Percentiles rank a stretch among this genome's conserved stretches.
Conservation (phyloP, 2,113 vertebrate species). For the Bucco capensis region DNA sequence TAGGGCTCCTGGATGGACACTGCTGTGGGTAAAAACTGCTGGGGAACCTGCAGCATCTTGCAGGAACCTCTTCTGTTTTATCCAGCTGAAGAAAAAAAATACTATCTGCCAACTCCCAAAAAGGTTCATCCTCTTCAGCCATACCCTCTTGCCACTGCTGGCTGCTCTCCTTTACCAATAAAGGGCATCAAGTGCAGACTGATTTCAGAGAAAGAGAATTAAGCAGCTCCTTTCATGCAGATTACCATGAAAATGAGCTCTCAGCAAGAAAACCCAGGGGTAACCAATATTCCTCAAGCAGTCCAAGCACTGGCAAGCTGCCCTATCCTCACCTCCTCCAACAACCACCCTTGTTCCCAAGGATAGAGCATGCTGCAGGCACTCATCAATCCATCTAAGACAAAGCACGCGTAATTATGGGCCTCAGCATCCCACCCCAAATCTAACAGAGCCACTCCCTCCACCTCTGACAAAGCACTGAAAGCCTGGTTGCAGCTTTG, state of each 20-base stretch:
- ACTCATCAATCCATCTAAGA: not conserved
- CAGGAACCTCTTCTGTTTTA: not conserved
- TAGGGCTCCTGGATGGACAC: not conserved
- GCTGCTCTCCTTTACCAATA: not conserved
- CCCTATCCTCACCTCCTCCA: not conserved
- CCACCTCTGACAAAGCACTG: not conserved
- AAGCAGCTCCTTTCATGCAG: not conserved
- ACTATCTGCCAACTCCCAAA: not conserved
- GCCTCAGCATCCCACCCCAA: not conserved
- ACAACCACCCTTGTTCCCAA: not conserved
- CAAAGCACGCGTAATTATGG: not conserved
- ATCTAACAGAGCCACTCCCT: not conserved
- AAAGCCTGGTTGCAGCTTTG: accelerated
- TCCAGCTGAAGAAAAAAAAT: not conserved
- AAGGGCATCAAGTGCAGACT: not conserved
- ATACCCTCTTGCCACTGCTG: not conserved
- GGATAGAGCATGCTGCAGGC: accelerated
- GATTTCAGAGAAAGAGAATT: not conserved
- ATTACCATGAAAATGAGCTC: not conserved
- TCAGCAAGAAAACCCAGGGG: not conserved
- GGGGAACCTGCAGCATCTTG: not conserved
- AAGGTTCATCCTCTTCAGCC: not conserved
- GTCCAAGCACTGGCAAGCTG: not conserved
- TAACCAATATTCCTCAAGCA: not conserved
- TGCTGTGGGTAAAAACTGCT: not conserved